Conservation (phyloP, 2,888 invertebrate species). For the Cancer borealis region DNA sequence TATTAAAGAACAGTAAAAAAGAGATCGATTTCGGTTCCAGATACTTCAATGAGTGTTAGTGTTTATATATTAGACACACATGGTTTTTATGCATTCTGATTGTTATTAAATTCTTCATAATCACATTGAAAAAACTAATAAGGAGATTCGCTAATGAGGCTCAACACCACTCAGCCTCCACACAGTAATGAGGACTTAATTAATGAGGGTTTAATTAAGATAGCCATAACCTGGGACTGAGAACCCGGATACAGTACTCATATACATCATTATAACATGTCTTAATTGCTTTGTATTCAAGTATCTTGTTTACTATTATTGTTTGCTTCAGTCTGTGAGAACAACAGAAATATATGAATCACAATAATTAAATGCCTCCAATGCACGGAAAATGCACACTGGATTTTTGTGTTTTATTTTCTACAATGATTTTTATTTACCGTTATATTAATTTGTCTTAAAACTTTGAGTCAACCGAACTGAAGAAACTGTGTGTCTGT, state of each 20-base stretch:
- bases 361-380: background rate
- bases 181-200: background rate
- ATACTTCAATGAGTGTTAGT: background rate
- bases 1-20: background rate
- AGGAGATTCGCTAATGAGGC: background rate
- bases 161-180: background rate
- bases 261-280: background rate
- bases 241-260: background rate
- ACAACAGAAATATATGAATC: background rate
- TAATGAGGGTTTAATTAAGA: background rate
- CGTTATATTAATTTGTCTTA: too few relatives aligned
- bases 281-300: slow-evolving; percentile 10
- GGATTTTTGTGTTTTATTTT: background rate
- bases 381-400: background rate
- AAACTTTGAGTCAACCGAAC: too few relatives aligned
- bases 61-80: background rate
- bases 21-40: background rate
- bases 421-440: slow-evolving; percentile 78
- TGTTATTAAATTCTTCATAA: background rate
- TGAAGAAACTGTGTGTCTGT: too few relatives aligned
- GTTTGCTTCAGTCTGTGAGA: background rate
- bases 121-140: background rate
- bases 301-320: background rate
- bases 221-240: background rate
- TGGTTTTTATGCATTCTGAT: background rate